Evolutionary conservation across 2,888 invertebrate species (phyloP).

Genomic region (Eupithecia centaureata): DNA sequence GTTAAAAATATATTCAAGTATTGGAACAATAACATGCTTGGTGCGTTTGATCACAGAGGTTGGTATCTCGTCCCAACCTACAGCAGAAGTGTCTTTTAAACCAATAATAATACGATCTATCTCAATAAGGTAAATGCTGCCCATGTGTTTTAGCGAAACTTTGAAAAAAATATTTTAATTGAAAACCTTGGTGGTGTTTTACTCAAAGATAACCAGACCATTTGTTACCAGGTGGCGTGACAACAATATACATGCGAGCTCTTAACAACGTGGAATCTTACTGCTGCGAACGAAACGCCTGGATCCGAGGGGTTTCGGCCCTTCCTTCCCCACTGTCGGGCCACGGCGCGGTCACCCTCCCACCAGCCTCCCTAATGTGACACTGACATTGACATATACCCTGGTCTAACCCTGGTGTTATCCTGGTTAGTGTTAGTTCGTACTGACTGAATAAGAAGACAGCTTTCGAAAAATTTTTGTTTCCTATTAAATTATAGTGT

Average conservation of each 20-base stretch:
- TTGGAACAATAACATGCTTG: too few relatives aligned
- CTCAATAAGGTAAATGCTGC: too few relatives aligned
- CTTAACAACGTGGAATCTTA: constrained; percentile 87
- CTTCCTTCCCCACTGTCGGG: constrained; percentile 87
- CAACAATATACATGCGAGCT: constrained; percentile 86
- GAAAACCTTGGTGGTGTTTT: neutral
- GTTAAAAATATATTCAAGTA: too few relatives aligned
- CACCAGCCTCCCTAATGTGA: constrained; percentile 77
- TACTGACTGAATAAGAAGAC: neutral
- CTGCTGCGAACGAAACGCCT: constrained; percentile 84
- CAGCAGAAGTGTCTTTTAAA: too few relatives aligned
- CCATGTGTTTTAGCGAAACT: too few relatives aligned
- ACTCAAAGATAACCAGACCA: too few relatives aligned
- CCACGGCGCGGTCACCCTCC: constrained; percentile 76
- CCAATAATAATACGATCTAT: too few relatives aligned
- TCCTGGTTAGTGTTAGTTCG: neutral
- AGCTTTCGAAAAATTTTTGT: neutral
- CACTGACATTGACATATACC: neutral
- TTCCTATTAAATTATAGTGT: constrained; percentile 8
- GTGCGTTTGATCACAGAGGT: too few relatives aligned
- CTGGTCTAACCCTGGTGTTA: neutral
- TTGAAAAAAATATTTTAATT: too few relatives aligned
- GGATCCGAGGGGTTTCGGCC: constrained; percentile 85
- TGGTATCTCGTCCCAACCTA: too few relatives aligned
- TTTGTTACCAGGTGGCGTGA: constrained; percentile 81